A percentile compares a stretch with the other conserved stretches of the same genome.
Evolutionary conservation across 2,888 invertebrate genomes (phyloP).

Genomic region (Brachycybe producta): DNA sequence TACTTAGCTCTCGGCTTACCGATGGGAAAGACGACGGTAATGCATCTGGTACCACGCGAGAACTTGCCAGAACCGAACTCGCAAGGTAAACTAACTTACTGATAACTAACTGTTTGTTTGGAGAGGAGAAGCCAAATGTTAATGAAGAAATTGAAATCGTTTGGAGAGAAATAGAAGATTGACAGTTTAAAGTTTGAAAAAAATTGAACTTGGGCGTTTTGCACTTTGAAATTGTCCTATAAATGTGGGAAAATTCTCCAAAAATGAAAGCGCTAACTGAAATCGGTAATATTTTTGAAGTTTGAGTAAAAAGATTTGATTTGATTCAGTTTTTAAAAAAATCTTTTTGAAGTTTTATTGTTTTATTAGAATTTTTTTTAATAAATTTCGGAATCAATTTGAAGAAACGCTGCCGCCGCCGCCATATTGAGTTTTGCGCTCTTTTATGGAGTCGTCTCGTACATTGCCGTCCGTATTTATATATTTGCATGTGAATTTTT

Average conservation of each 20-base stretch:
- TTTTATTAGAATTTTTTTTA: no score
- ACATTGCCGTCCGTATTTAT: conserved; percentile 25
- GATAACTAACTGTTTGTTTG: no score
- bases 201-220: background rate
- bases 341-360: no score
- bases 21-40: conserved; percentile 95
- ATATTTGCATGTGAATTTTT: conserved; percentile 20
- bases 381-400: no score
- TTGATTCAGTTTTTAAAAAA: no score
- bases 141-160: background rate
- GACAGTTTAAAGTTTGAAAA: background rate
- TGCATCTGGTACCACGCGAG: conserved; percentile 99
- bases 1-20: conserved; percentile 85
- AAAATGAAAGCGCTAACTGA: background rate
- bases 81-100: conserved; percentile 58
- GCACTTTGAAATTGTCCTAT: background rate
- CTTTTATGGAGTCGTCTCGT: background rate
- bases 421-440: background rate
- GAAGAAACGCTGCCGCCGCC: background rate
- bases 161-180: background rate
- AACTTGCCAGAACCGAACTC: conserved; percentile 98
- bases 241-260: background rate
- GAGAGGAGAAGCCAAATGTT: conserved; percentile 4
- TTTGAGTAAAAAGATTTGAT: no score
- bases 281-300: no score